phyloP scores from a whole-genome alignment of 2,888 invertebrate species.

The Cheilosia vulpina region DNA sequence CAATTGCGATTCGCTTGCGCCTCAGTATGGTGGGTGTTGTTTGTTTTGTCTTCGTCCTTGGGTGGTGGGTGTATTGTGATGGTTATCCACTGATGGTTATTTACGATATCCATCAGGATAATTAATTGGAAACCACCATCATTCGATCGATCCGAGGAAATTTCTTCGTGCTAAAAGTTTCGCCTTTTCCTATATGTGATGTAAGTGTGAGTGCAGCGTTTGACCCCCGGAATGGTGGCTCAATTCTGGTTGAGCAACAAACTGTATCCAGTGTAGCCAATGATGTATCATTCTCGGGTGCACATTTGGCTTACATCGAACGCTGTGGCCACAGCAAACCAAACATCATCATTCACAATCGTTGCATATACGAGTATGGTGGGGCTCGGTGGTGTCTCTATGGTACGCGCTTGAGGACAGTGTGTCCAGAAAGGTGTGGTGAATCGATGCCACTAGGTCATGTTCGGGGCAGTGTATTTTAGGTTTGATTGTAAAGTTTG shows the following conservation, averaged over 20 bases:
- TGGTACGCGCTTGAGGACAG: constrained; percentile 3
- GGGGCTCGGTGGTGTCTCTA: neutral
- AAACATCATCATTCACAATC: constrained; percentile 55
- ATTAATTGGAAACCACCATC: constrained; percentile 62
- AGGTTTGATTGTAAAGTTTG: too few relatives aligned
- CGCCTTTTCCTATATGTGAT: neutral
- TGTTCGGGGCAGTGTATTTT: too few relatives aligned
- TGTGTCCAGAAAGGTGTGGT: constrained; percentile 1
- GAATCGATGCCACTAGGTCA: too few relatives aligned
- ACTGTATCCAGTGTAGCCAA: constrained; percentile 22
- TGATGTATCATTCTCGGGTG: constrained; percentile 42
- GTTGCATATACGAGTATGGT: constrained; percentile 1
- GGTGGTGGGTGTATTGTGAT: constrained; percentile 2
- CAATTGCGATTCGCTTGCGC: constrained; percentile 54
- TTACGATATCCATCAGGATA: constrained; percentile 72
- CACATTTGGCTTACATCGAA: constrained; percentile 16
- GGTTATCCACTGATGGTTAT: constrained; percentile 61
- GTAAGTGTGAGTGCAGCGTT: neutral
- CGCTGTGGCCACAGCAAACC: constrained; percentile 52
- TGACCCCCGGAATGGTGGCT: constrained; percentile 20
- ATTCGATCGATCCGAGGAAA: constrained; percentile 26
- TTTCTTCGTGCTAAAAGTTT: constrained; percentile 53
- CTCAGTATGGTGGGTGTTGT: neutral
- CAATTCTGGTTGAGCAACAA: constrained; percentile 42
- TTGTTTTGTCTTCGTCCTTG: constrained; percentile 11